A percentile compares a stretch with the other conserved stretches of the same genome.
These are phyloP conservation scores for Catostylus mosaicus DNA, from an alignment of 30 jellyfish, hydroid and myxozoan species.

Conservation along the genomic window DNA sequence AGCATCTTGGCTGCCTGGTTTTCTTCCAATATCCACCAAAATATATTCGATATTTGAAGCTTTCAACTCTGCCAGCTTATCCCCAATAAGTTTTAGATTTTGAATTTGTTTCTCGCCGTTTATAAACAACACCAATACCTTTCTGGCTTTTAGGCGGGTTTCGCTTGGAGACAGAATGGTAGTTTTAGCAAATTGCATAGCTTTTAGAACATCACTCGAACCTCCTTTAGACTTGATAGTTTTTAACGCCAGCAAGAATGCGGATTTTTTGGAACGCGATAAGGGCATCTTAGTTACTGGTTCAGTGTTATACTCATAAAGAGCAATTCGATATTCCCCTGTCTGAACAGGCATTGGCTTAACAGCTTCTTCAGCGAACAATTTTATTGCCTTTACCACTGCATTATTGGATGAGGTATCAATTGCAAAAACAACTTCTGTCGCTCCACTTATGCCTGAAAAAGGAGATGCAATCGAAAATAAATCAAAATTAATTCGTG, in stretches of 20 bases:
- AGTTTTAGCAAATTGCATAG: slow-evolving; percentile 25
- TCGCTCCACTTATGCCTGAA: slow-evolving; percentile 30
- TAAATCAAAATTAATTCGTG: too few species aligned
- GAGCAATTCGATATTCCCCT: slow-evolving; percentile 29
- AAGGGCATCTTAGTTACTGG: background rate
- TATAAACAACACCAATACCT: slow-evolving; percentile 23
- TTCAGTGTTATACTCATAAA: slow-evolving; percentile 19
- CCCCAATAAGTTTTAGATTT: background rate
- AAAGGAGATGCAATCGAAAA: too few species aligned
- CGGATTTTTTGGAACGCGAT: background rate
- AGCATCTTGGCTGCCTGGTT: background rate
- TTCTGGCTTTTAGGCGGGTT: slow-evolving; percentile 29
- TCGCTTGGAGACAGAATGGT: slow-evolving; percentile 9
- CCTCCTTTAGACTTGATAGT: slow-evolving; percentile 36
- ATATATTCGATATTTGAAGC: slow-evolving; percentile 16
- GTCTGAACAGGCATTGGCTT: slow-evolving; percentile 27
- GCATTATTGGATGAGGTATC: slow-evolving; percentile 48
- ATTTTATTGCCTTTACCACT: slow-evolving; percentile 16
- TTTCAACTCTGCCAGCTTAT: slow-evolving; percentile 6
- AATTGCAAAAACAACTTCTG: slow-evolving; percentile 51
- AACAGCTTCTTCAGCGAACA: slow-evolving; percentile 20
- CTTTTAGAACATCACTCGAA: slow-evolving; percentile 19
- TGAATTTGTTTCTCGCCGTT: slow-evolving; percentile 27
- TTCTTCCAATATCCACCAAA: slow-evolving; percentile 45
- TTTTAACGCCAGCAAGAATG: slow-evolving; percentile 30